Evolutionary conservation across 2,113 vertebrate genomes (phyloP).

Genomic region (Tringa solitaria): DNA sequence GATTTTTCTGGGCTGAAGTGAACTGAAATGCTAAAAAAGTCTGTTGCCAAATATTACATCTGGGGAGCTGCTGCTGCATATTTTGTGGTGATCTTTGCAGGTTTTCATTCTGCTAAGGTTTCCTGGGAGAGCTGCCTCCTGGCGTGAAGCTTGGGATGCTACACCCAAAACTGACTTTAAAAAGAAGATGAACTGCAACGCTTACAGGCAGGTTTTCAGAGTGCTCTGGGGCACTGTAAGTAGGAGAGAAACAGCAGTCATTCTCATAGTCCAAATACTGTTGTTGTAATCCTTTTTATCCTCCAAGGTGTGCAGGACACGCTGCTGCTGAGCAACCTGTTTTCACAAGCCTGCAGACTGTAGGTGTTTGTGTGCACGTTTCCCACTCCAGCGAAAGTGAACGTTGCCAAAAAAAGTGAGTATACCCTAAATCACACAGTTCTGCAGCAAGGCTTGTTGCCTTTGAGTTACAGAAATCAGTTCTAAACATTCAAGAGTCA

Average conservation of each 20-base stretch:
- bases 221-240: not conserved
- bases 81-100: not conserved
- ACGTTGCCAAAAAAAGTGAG: not conserved
- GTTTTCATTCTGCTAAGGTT: not conserved
- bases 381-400: not conserved
- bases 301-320: accelerated
- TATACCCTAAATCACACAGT: not conserved
- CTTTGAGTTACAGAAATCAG: not conserved
- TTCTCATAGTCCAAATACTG: not conserved
- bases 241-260: not conserved
- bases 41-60: not conserved
- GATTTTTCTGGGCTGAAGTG: not conserved
- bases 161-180: not conserved
- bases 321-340: not conserved
- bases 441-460: not conserved
- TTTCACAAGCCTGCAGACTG: not conserved
- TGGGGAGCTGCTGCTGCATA: not conserved
- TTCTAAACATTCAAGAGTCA: not conserved
- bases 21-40: not conserved
- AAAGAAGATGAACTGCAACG: not conserved
- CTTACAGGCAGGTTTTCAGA: not conserved
- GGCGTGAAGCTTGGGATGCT: not conserved
- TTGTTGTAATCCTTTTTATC: not conserved
- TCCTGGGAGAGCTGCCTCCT: not conserved
- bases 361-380: not conserved